These are phyloP conservation scores for Temnothorax curvispinosus DNA, from an alignment of 1,140 invertebrate species.

Conservation along the genomic window DNA sequence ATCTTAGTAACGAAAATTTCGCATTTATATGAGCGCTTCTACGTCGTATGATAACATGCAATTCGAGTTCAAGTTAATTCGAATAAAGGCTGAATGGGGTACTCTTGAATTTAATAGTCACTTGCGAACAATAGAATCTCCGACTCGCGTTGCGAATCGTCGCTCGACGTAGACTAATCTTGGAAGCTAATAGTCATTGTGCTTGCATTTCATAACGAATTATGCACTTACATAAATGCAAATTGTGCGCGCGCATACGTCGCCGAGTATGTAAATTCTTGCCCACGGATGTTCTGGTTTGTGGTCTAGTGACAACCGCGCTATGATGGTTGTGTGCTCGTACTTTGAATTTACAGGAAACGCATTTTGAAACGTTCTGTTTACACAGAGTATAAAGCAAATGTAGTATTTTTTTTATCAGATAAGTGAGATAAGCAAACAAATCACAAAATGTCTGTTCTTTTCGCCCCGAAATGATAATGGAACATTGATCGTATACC, in stretches of 20 bases:
- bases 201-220: conserved; percentile 59
- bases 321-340: neutral
- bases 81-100: conserved; percentile 49
- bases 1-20: conserved; percentile 19
- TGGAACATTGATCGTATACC: no score
- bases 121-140: conserved; percentile 56
- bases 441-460: neutral
- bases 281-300: conserved; percentile 23
- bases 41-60: neutral
- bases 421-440: neutral
- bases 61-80: conserved; percentile 53
- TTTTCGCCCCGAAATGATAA: no score
- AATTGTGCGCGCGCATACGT: conserved; percentile 44
- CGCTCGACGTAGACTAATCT: conserved; percentile 53
- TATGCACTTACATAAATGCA: conserved; percentile 63
- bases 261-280: conserved; percentile 55
- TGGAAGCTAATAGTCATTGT: conserved; percentile 59
- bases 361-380: conserved; percentile 8
- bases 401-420: neutral
- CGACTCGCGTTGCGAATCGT: conserved; percentile 40
- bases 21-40: conserved; percentile 30
- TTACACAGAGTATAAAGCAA: neutral
- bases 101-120: conserved; percentile 56
- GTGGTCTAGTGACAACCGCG: conserved; percentile 30
- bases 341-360: conserved; percentile 12